Evolutionary conservation across 1,140 invertebrate genomes (phyloP), one percentile per base, ranked within the genome.

Genomic region (Pteromalus puparum): DNA sequence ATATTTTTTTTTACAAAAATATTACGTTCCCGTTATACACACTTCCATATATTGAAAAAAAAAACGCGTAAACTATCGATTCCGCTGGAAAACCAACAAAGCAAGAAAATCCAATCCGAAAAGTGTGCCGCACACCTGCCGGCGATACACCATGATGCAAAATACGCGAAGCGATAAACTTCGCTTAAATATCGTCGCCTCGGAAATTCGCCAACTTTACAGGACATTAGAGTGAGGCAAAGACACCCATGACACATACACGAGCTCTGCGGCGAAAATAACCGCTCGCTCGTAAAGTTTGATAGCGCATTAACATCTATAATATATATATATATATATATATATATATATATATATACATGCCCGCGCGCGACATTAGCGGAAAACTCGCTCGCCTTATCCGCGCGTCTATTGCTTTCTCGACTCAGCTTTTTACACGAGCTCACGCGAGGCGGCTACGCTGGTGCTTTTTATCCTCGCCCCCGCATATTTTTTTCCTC

Each of bases 221-320:
- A 72, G n/a, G 9, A 2, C 5, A 13, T 46, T 5, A 42, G n/a
- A 81, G 42, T 1, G 21, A 30, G 4, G 18, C 21, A 61, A 21
- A 7, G 18, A 21, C 53, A 21, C 15, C 21, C 28, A 6, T 7
- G 15, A 42, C 6, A 70, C 21, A 9, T 15, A 80, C 28, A 7
- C 30, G 30, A 5, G 18, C 26, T 38, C 26, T 38, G 79, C 42
- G 24, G 15, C n/a, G 1, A 72, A 24, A 81, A 81, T 73, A 81
- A 38, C 70, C 1, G 46, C 18, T n/a, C 10, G 46, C 42, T 82
- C 72, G 81, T 82, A 82, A 82, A 82, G 46, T 75, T 67, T 82
- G 24, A 81, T 81, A 74, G 81, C 9, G 34, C 81, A 74, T 65
- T 75, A 82, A 82, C n/a, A 61, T 82, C 34, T 26, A 6, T 65